Base-by-base conservation (phyloP, 1,140 invertebrate genomes). In the Kradibia gibbosae region DNA sequence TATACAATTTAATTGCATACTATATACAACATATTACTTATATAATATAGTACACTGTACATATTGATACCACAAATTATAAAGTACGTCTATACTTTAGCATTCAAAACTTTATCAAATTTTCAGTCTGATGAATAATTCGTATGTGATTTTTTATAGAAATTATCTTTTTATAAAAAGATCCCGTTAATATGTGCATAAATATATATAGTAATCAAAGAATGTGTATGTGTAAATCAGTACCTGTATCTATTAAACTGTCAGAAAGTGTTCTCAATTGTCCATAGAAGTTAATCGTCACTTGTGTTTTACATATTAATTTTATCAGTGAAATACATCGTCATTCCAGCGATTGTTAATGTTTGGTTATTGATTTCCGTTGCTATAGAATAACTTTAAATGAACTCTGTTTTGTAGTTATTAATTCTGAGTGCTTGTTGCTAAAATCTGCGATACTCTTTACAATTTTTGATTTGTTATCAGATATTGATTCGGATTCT, bases 281-380 rank as follows among this genome's bases (percentile, higher is more conserved):
- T 36, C 36, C 8, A 60, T 31, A 31, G 15, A 31, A 3, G n/a
- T 22, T 53, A 28, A 22, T 10, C 34, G 28, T 22, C 25, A 15
- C 20, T 48, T 53, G n/a, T 22, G 28, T 34, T 4, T 13, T 73
- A 11, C 45, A 17, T 53, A 31, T 53, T 53, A 25, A 73, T 73
- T 50, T 31, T 73, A 10, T 34, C 28, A 48, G 31, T 70, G 42
- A 72, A 53, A n/a, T 45, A 65, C 39, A 75, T 72, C n/a, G 17
- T 57, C 25, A 45, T 45, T 8, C 13, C 42, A 5, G 5, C 42
- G 13, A 45, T 45, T 45, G 13, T 13, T 45, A 45, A 45, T 45
- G 42, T 5, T 45, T 13, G 42, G 13, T 45, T 45, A 45, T 45
- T 45, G 42, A 45, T 8, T 45, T 45, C 42, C 42, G 42, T 45